Percentiles rank a stretch among this genome's conserved stretches.
phyloP scores from a whole-genome alignment of 2,797 vertebrate genomes.

The Pygocentrus nattereri region DNA sequence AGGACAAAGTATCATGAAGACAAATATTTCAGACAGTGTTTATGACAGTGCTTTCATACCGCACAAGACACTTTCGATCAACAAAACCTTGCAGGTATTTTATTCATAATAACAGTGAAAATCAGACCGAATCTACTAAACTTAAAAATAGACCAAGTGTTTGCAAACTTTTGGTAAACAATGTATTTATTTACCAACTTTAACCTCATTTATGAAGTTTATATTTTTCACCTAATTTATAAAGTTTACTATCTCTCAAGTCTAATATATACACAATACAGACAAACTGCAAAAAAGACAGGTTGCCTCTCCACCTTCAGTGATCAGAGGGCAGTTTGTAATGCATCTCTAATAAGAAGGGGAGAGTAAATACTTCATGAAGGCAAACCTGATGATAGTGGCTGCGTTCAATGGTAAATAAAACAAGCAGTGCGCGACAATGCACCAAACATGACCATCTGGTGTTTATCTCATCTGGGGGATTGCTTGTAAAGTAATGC shows the following conservation, averaged over 20 bases:
- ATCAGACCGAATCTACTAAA: too few species aligned
- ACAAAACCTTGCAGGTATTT: neutral
- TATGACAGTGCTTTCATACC: neutral
- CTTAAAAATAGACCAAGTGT: neutral
- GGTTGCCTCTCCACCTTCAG: slow-evolving; percentile 21
- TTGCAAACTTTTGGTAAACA: neutral
- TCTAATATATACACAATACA: neutral
- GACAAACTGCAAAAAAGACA: neutral
- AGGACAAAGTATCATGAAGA: neutral
- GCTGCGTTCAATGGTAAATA: slow-evolving; percentile 58
- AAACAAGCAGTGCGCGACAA: slow-evolving; percentile 52
- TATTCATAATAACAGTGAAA: neutral
- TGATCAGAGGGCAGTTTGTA: slow-evolving; percentile 54
- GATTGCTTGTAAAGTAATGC: slow-evolving; percentile 38
- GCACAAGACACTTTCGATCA: neutral
- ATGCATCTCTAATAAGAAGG: slow-evolving; percentile 48
- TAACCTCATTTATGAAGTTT: too few species aligned
- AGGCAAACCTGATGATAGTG: slow-evolving; percentile 51
- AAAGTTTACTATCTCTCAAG: neutral
- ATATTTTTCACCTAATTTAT: neutral
- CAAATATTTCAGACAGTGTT: neutral
- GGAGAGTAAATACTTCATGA: slow-evolving; percentile 53
- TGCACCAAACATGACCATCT: slow-evolving; percentile 59
- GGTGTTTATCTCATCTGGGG: slow-evolving; percentile 55
- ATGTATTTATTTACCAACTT: neutral